Evolutionary conservation across 2,113 vertebrate species (phyloP).

Genomic region (Ellobius talpinus): DNA sequence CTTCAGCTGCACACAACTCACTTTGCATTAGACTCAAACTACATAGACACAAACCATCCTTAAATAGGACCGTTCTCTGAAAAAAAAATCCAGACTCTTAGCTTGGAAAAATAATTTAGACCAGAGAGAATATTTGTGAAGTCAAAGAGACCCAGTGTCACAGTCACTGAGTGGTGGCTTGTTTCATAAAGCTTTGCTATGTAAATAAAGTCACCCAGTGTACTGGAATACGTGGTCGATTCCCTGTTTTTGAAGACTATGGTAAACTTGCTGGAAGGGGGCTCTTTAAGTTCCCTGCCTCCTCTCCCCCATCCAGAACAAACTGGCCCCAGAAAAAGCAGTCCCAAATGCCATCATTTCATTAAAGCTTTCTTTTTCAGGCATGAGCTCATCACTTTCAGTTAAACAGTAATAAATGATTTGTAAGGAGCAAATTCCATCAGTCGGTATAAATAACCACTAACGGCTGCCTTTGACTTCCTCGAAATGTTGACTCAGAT

Average conservation of each 20-base stretch:
- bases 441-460: conserved; percentile 87
- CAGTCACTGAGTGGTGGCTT: conserved; percentile 57
- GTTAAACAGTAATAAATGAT: conserved; percentile 83
- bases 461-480: conserved; percentile 84
- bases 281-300: not conserved
- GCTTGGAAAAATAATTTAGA: conserved; percentile 61
- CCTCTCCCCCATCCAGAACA: conserved; percentile 50
- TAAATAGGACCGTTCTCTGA: conserved; percentile 51
- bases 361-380: conserved; percentile 52
- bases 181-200: conserved; percentile 66
- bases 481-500: conserved; percentile 90
- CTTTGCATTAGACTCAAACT: conserved; percentile 32
- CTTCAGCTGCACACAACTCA: conserved; percentile 37
- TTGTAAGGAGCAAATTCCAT: conserved; percentile 89
- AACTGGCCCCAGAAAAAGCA: conserved; percentile 47
- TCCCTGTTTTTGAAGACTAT: conserved; percentile 65
- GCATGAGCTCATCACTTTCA: conserved; percentile 80
- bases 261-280: conserved; percentile 65
- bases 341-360: conserved; percentile 65
- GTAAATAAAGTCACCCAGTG: conserved; percentile 69
- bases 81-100: conserved; percentile 40
- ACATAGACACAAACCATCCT: conserved; percentile 47
- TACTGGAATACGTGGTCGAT: conserved; percentile 63
- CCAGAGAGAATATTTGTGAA: conserved; percentile 33
- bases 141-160: conserved; percentile 61